Evolutionary conservation across 2,888 invertebrate genomes (phyloP), one percentile per base, ranked within the genome.

Genomic region (Parnassius orleans): DNA sequence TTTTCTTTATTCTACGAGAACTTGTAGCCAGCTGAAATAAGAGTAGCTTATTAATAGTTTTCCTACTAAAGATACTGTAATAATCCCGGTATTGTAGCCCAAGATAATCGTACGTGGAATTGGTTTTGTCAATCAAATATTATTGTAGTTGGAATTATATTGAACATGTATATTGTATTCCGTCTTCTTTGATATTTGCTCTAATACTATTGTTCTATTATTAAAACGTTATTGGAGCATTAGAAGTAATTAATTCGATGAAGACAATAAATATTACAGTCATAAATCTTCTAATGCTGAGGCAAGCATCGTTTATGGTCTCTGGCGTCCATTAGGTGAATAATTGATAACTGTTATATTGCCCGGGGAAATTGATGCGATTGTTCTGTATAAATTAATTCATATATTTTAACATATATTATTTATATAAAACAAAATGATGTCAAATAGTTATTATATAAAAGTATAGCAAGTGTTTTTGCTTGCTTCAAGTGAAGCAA

Each of bases 121-220:
- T 60, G 60, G 53, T 64, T 53, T 57, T 60, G 56, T 56, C 57
- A 60, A 64, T 64, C 60, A 60, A 64, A 60, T 64, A 53, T 57
- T 60, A 64, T 57, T 48, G 41, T 53, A 46, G 51, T 63, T 53
- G 53, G 43, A 42, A 51, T 44, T 56, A 48, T 53, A 64, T 64
- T 57, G 57, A 57, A 56, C 60, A 48, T 60, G 60, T 60, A 60
- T 64, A 64, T 57, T 64, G 57, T 64, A 60, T 64, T 56, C 48
- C 53, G 52, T 57, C 60, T 60, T 48, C 50, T 60, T 63, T 63
- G 53, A 47, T 57, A 60, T 56, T 63, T 60, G 56, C 52, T 52
- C 48, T 46, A 53, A 57, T 42, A 43, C 24, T 52, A 60, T 60
- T 59, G 60, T 64, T 60, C 33, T 60, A 51, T 57, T 61, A 53